Percentiles rank a stretch among this genome's conserved stretches.
These are phyloP conservation scores for Threskiornis aethiopicus DNA, from an alignment of 2,797 vertebrate species.

Conservation along the genomic window DNA sequence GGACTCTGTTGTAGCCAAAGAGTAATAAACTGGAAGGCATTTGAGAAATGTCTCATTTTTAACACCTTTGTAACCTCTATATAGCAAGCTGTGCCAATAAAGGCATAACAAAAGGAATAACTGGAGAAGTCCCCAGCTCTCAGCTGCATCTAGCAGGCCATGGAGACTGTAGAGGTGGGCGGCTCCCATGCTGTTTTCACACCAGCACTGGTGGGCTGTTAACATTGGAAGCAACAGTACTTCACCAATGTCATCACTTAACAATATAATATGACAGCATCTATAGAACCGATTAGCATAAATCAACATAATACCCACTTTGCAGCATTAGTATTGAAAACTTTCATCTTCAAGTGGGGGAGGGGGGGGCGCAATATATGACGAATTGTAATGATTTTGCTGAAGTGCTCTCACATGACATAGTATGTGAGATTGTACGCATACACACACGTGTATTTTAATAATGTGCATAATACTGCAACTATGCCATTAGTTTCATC, in stretches of 20 bases:
- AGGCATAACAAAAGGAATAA: background rate
- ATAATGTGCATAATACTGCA: background rate
- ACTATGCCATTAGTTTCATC: background rate
- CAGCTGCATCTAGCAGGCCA: background rate
- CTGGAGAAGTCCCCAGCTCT: background rate
- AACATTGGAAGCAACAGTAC: constrained; percentile 22
- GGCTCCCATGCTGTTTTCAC: background rate
- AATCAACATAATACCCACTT: constrained; percentile 71
- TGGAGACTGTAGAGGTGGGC: background rate
- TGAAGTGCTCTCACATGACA: background rate
- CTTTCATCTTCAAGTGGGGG: constrained; percentile 39
- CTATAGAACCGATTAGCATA: constrained; percentile 56
- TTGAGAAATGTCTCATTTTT: background rate
- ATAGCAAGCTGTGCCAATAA: background rate
- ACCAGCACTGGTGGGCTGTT: background rate
- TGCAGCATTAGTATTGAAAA: constrained; percentile 59
- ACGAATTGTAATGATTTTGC: constrained; percentile 13
- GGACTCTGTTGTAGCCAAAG: background rate
- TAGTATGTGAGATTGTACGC: background rate
- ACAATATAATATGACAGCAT: constrained; percentile 49
- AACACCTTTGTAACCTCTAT: background rate
- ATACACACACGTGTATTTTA: background rate
- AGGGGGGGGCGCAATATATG: background rate
- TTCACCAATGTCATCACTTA: constrained; percentile 53
- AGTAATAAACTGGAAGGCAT: background rate